phyloP scores from a whole-genome alignment of 2,888 invertebrate genomes.

The Leptopilina myrica region DNA sequence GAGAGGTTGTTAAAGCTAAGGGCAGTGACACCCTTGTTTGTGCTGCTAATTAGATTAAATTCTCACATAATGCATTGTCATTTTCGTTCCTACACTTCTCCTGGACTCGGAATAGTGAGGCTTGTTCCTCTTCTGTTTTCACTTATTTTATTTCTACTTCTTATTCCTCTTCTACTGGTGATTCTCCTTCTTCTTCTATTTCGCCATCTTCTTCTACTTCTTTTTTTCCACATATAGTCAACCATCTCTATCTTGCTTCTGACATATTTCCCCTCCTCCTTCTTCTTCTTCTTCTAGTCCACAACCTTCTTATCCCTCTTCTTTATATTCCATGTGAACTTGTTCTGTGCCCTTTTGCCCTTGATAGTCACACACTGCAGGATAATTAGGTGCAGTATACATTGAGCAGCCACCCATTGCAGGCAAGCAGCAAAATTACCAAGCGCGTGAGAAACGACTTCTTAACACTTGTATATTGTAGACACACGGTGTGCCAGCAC shows the following conservation, averaged over 20 bases:
- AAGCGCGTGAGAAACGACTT: conserved; percentile 48
- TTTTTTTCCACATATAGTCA: no score
- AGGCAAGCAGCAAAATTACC: conserved; percentile 43
- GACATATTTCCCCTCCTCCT: not conserved
- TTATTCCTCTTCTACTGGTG: conserved; percentile 27
- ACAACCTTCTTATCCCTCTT: not conserved
- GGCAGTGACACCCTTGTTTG: conserved; percentile 24
- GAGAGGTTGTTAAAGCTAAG: not conserved
- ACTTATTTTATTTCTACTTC: conserved; percentile 1
- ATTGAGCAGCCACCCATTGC: conserved; percentile 22
- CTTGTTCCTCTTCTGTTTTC: not conserved
- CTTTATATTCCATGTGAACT: conserved; percentile 39
- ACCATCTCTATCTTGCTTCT: no score
- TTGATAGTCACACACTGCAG: conserved; percentile 20
- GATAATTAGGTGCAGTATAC: conserved; percentile 27
- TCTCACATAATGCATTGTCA: conserved; percentile 39
- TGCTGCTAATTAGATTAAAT: conserved; percentile 28
- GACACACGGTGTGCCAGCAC: conserved; percentile 12
- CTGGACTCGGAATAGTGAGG: conserved; percentile 1
- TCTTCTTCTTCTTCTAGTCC: not conserved
- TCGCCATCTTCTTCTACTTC: no score
- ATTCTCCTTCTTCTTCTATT: no score
- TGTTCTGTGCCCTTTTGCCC: conserved; percentile 30
- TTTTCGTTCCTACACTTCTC: conserved; percentile 4
- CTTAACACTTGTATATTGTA: conserved; percentile 13